Percentiles rank a stretch among this genome's conserved stretches.
phyloP scores from a whole-genome alignment of 2,888 invertebrate species.

The Ichneumoninae sp. region DNA sequence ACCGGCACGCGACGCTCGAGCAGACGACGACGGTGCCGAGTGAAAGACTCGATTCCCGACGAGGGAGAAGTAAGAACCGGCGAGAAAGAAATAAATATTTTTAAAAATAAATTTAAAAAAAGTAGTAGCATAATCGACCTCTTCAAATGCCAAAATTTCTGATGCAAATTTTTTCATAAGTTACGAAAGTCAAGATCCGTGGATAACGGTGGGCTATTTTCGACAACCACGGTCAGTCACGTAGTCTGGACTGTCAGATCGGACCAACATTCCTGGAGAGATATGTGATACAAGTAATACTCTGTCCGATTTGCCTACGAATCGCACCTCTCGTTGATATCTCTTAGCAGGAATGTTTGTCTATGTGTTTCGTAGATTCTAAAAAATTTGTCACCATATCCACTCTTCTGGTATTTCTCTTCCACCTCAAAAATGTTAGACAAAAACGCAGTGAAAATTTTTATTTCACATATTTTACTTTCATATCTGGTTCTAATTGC shows the following conservation, averaged over 20 bases:
- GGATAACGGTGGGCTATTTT: conserved; percentile 24
- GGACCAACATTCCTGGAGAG: neutral
- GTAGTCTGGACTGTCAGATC: conserved; percentile 32
- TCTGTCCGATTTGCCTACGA: neutral
- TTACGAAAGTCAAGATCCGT: conserved; percentile 73
- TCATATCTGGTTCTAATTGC: neutral
- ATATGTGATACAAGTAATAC: neutral
- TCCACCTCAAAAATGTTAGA: neutral
- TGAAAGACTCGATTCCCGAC: conserved; percentile 46
- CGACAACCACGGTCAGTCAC: conserved; percentile 52
- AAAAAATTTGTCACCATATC: neutral
- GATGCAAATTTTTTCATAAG: conserved; percentile 74
- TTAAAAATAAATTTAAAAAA: conserved; percentile 18
- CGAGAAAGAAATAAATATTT: conserved; percentile 1
- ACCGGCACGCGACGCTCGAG: conserved; percentile 49
- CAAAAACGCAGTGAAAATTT: neutral
- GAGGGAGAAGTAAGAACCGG: conserved; percentile 16
- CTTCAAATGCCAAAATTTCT: conserved; percentile 66
- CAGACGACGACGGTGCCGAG: conserved; percentile 41
- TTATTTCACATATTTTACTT: neutral
- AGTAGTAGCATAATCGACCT: conserved; percentile 40
- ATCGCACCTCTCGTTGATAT: neutral
- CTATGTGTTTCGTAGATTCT: neutral
- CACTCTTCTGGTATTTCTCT: neutral
- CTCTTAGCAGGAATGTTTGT: neutral